Percentiles rank a stretch among this genome's conserved stretches.
These are phyloP conservation scores for Rhinolophus sinicus DNA, from an alignment of 2,113 vertebrate species.

Conservation along the genomic window DNA sequence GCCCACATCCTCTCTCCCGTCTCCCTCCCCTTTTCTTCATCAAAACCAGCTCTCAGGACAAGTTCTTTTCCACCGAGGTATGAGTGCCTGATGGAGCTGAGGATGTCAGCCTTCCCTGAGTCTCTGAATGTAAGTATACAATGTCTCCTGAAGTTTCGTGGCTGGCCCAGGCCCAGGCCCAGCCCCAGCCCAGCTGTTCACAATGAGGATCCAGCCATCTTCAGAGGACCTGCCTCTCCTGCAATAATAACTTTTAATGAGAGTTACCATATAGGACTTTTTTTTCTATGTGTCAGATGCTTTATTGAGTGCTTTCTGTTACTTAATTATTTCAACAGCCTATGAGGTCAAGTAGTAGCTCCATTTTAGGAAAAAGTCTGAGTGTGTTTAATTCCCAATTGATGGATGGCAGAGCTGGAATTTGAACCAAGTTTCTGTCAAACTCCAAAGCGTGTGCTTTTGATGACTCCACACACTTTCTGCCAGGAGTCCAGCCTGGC, in stretches of 20 bases:
- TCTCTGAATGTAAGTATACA: background rate
- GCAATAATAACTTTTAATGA: background rate
- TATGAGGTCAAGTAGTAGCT: background rate
- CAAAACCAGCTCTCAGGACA: background rate
- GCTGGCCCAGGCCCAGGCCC: background rate
- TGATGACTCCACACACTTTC: background rate
- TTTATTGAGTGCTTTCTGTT: background rate
- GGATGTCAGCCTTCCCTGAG: background rate
- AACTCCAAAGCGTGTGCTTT: background rate
- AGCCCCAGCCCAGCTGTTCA: background rate
- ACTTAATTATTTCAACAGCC: background rate
- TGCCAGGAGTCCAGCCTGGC: background rate
- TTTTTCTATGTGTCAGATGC: background rate
- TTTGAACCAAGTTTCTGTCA: background rate
- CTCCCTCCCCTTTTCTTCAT: background rate
- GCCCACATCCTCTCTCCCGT: background rate
- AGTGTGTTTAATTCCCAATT: background rate
- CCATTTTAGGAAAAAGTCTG: background rate
- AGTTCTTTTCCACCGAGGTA: background rate
- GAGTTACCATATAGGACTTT: background rate
- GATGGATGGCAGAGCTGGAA: background rate
- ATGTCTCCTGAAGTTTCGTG: background rate
- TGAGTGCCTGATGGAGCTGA: background rate
- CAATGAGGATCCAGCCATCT: background rate
- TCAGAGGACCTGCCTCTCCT: background rate